Evolutionary conservation across 2,113 vertebrate genomes (phyloP).

Genomic region (Xiphophorus maculatus): DNA sequence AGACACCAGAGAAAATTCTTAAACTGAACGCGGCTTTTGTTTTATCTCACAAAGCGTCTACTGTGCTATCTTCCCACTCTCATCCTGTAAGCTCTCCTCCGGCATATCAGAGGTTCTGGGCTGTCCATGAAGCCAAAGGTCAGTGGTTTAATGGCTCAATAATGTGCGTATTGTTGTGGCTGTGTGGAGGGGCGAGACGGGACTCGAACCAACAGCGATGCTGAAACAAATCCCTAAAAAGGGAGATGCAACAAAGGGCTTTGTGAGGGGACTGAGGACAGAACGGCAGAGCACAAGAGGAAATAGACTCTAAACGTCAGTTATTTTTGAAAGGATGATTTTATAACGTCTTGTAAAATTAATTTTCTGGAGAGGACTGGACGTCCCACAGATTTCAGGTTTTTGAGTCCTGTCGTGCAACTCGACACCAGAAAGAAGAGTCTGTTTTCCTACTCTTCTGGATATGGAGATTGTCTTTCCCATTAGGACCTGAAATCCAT

Average conservation of each 20-base stretch:
- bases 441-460: conserved; percentile 37
- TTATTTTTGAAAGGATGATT: conserved; percentile 30
- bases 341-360: conserved; percentile 4
- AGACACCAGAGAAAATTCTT: conserved; percentile 29
- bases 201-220: conserved; percentile 21
- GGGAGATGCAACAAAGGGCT: conserved; percentile 48
- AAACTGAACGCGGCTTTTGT: conserved; percentile 68
- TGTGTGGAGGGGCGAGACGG: neutral
- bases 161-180: conserved; percentile 67
- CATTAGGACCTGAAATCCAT: neutral
- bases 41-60: conserved; percentile 60
- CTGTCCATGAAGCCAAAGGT: conserved; percentile 58
- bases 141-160: conserved; percentile 60
- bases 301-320: conserved; percentile 4
- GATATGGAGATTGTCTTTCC: conserved; percentile 38
- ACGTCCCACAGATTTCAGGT: conserved; percentile 12
- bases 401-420: conserved; percentile 45
- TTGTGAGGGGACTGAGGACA: conserved; percentile 43
- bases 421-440: conserved; percentile 24
- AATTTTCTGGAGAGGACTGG: conserved; percentile 9
- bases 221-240: conserved; percentile 18
- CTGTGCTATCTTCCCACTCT: conserved; percentile 48
- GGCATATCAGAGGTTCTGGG: conserved; percentile 33
- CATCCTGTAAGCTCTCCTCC: conserved; percentile 32
- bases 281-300: conserved; percentile 1